phyloP scores from a whole-genome alignment of 2,113 vertebrate species.

The Myanophis thanlyinensis region DNA sequence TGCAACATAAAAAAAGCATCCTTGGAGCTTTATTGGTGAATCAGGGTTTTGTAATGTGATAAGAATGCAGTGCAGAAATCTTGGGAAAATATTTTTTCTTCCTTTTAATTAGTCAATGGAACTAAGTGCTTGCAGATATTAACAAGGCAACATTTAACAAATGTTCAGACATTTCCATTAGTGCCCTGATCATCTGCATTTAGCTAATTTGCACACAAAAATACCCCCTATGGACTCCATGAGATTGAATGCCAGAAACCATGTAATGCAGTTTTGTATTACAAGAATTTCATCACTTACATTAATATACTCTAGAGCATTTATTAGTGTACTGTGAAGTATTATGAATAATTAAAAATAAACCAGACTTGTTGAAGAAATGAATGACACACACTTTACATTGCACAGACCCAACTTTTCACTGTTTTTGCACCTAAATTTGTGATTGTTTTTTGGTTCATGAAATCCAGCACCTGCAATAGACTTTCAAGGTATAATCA shows the following conservation, averaged over 20 bases:
- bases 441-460: conserved; percentile 30
- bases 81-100: background rate
- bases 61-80: conserved; percentile 3
- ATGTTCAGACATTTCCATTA: conserved; percentile 28
- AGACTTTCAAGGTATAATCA: conserved; percentile 37
- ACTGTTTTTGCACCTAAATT: conserved; percentile 28
- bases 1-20: background rate
- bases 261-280: conserved; percentile 49
- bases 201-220: conserved; percentile 36
- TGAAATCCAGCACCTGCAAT: conserved; percentile 29
- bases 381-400: conserved; percentile 53
- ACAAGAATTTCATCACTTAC: conserved; percentile 59
- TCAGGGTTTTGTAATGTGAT: background rate
- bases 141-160: conserved; percentile 24
- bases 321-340: conserved; percentile 64
- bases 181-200: conserved; percentile 47
- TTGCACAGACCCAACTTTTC: conserved; percentile 22
- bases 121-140: conserved; percentile 6
- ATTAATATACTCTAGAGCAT: conserved; percentile 62
- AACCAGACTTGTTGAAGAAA: conserved; percentile 57
- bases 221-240: conserved; percentile 48
- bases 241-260: conserved; percentile 43
- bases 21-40: background rate
- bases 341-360: conserved; percentile 68
- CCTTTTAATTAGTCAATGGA: conserved; percentile 18